These are phyloP conservation scores for Pantherophis guttatus DNA, from an alignment of 2,113 vertebrate species.

Conservation along the genomic window DNA sequence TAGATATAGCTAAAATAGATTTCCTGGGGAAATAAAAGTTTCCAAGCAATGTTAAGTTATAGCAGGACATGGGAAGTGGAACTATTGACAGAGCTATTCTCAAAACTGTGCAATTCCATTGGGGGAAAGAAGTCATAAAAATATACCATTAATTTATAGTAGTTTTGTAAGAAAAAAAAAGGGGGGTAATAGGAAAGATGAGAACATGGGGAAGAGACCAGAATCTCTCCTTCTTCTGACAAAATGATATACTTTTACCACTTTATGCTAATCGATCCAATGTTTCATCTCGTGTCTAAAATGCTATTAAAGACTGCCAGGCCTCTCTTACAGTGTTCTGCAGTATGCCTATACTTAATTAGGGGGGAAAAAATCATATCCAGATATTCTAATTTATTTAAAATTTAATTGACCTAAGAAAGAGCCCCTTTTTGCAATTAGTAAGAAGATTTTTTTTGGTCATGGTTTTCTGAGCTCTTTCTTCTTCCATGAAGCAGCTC, in stretches of 20 bases:
- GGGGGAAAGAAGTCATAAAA: not conserved
- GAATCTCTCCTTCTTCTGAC: not conserved
- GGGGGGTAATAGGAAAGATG: not conserved
- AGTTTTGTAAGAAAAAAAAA: not conserved
- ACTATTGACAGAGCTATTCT: not conserved
- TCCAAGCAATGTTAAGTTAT: not conserved
- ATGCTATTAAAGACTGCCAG: not conserved
- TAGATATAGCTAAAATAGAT: not conserved
- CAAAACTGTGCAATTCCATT: not conserved
- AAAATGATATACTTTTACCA: conserved; percentile 5
- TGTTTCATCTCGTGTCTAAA: not conserved
- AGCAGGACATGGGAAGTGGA: not conserved
- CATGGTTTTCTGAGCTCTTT: fast-evolving
- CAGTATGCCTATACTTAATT: not conserved
- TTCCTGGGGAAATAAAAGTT: not conserved
- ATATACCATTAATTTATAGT: not conserved
- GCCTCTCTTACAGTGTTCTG: conserved; percentile 16
- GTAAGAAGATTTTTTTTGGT: not conserved
- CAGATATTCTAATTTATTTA: conserved; percentile 53
- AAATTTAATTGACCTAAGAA: conserved; percentile 55
- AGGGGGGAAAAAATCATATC: conserved; percentile 1
- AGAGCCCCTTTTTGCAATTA: conserved; percentile 37
- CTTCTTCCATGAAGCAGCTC: not conserved
- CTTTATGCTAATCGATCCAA: not conserved
- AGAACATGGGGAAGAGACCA: not conserved